Conservation (phyloP, 2,888 invertebrate species). For the Rotaria magnacalcarata region DNA sequence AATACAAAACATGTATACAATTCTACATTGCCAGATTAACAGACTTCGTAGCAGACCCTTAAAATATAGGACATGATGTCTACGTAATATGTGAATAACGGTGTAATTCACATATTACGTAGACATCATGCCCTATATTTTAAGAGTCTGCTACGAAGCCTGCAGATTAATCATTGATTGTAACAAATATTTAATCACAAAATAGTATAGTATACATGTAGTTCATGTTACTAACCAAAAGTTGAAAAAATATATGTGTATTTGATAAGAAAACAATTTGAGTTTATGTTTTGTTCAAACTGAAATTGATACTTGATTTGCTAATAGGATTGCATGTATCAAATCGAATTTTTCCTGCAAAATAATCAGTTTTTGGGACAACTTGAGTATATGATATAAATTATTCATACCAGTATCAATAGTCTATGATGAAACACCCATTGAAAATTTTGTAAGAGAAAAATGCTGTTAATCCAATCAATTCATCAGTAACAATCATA, state of each 20-base stretch:
- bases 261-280: neutral
- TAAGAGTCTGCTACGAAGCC: too few species aligned
- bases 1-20: conserved; percentile 47
- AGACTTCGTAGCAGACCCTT: too few species aligned
- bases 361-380: conserved; percentile 49
- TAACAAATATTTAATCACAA: conserved; percentile 1
- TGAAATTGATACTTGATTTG: conserved; percentile 49
- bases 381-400: conserved; percentile 48
- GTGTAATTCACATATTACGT: too few species aligned
- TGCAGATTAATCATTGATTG: neutral
- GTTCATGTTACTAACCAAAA: conserved; percentile 39
- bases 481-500: conserved; percentile 54
- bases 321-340: conserved; percentile 50
- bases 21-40: neutral
- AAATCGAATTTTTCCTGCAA: conserved; percentile 50
- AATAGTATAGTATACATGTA: conserved; percentile 39
- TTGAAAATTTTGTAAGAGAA: neutral
- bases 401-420: conserved; percentile 52
- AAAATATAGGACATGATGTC: too few species aligned
- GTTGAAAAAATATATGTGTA: neutral
- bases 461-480: conserved; percentile 49
- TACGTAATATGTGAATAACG: too few species aligned
- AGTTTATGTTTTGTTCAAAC: neutral
- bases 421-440: conserved; percentile 53
- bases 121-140: too few species aligned